Evolutionary conservation across 2,888 invertebrate genomes (phyloP).

Genomic region (Gymnocheta viridis): DNA sequence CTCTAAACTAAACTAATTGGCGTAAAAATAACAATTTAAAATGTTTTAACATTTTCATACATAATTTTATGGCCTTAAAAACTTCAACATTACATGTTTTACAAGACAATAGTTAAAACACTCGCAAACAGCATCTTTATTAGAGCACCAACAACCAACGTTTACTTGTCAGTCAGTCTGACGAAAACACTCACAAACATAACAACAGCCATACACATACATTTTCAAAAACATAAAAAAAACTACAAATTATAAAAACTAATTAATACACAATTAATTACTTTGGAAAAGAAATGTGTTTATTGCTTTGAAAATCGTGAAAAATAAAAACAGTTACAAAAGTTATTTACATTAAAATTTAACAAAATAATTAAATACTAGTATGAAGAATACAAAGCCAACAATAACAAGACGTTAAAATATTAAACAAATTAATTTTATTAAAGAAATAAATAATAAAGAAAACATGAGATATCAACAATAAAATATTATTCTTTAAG

Average conservation of each 20-base stretch:
- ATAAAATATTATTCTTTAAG: neutral
- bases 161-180: neutral
- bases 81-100: constrained; percentile 49
- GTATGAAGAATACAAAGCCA: constrained; percentile 10
- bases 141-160: constrained; percentile 47
- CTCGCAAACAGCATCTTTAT: constrained; percentile 54
- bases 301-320: constrained; percentile 42
- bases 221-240: neutral
- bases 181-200: neutral
- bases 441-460: neutral
- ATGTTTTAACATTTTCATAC: constrained; percentile 56
- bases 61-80: constrained; percentile 61
- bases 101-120: constrained; percentile 53
- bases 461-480: neutral
- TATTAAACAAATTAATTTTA: constrained; percentile 21
- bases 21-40: constrained; percentile 69
- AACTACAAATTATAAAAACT: constrained; percentile 35
- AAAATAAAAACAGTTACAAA: constrained; percentile 31
- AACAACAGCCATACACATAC: neutral
- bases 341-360: constrained; percentile 31
- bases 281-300: constrained; percentile 43
- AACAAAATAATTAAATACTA: constrained; percentile 31
- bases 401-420: constrained; percentile 31
- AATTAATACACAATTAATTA: constrained; percentile 64
- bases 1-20: constrained; percentile 67